Percentiles rank a stretch among this genome's conserved stretches.
Conservation (phyloP, 2,113 vertebrate genomes). For the Zapornia atra region DNA sequence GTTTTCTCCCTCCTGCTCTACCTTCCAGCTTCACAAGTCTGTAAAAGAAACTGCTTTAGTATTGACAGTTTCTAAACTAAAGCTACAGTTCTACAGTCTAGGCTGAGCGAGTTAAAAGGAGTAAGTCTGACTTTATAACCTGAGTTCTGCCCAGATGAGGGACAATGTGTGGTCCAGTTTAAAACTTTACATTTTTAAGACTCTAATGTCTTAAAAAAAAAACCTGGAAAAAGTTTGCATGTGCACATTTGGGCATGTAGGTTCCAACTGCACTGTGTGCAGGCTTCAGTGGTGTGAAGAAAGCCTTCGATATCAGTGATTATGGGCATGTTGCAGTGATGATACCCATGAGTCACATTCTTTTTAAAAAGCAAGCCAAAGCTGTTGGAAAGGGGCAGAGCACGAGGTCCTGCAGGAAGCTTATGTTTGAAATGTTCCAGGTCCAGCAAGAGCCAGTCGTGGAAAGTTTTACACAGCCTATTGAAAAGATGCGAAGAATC, state of each 20-base stretch:
- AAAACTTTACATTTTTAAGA: background rate
- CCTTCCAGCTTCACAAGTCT: background rate
- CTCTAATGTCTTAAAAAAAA: background rate
- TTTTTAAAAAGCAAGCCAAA: background rate
- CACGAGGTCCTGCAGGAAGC: background rate
- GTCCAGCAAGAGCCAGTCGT: background rate
- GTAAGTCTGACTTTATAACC: background rate
- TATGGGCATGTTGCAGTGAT: background rate
- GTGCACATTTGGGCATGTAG: accelerated
- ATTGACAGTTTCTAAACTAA: background rate
- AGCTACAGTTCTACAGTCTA: background rate
- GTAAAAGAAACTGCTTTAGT: background rate
- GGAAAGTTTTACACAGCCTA: background rate
- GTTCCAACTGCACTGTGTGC: background rate
- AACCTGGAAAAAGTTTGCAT: background rate
- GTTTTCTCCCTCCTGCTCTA: background rate
- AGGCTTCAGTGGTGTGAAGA: background rate
- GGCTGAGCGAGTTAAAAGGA: background rate
- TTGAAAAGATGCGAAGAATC: background rate
- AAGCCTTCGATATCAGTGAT: background rate
- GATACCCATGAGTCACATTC: background rate
- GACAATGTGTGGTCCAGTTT: background rate
- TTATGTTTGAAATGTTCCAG: background rate
- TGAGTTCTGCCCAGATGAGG: background rate
- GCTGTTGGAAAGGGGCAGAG: background rate